Evolutionary conservation across 2,888 invertebrate species (phyloP), one percentile per base, ranked within the genome.

Genomic region (Digitonthophagus gazella): DNA sequence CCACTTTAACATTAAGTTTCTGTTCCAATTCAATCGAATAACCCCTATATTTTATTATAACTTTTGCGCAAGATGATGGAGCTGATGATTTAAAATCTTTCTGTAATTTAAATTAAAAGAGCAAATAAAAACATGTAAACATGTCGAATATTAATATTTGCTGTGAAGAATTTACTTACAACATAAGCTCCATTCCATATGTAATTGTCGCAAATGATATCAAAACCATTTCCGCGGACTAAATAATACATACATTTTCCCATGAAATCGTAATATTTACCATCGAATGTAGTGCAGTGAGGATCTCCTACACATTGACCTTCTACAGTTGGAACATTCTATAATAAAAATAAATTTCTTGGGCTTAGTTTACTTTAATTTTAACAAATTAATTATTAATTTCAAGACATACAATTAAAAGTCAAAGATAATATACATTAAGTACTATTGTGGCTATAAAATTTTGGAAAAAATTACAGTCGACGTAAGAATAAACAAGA

Each of bases 181-280:
- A 68, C 57, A 56, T 57, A 15, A 1, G 56, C 64, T 8, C 22
- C 15, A 3, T 64, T 55, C 6, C 8, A 58, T 20, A 64, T 64
- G 22, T 64, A 64, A 22, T 68, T 63, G 20, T 64, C 64, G 4
- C 64, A 19, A 15, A 64, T 64, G 15, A 67, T 15, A 57, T 56
- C 64, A 16, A 68, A 68, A 11, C 22, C 67, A 14, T 15, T 14
- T 8, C 67, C 67, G 5, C 64, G 63, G 14, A 68, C 57, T 18
- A 68, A 6, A 19, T 68, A 68, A 28, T 68, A 68, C 19, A 56
- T 55, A 14, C 67, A 68, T 57, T 64, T 68, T 15, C 67, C 67
- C 67, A 68, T 68, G 8, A 68, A 68, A 64, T 68, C 67, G 57
- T 63, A 68, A 14, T 56, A 19, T n/a, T 68, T 68, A 15, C 67